phyloP scores from a whole-genome alignment of 2,113 vertebrate genomes.

The Promerops cafer region DNA sequence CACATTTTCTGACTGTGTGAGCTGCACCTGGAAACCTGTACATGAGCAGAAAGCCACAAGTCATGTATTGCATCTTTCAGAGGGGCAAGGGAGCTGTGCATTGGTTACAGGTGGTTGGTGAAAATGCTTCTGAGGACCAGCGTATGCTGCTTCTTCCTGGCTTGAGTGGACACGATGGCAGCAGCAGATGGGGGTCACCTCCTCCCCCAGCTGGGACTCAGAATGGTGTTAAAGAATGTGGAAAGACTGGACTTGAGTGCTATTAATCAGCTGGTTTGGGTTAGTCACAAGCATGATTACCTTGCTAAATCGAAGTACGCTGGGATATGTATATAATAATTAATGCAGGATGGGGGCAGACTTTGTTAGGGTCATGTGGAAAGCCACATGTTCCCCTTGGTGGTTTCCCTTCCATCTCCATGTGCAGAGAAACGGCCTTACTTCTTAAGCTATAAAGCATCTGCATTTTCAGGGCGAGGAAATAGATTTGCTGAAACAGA shows the following conservation, averaged over 20 bases:
- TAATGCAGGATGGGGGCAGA: neutral
- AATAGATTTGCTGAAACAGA: neutral
- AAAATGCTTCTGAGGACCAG: neutral
- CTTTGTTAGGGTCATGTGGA: neutral
- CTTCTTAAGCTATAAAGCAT: neutral
- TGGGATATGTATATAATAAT: neutral
- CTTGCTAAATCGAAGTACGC: neutral
- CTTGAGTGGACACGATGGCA: neutral
- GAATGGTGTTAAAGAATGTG: fast-evolving
- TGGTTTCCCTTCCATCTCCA: neutral
- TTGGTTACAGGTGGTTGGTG: neutral
- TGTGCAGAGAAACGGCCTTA: neutral
- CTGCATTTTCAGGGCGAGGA: neutral
- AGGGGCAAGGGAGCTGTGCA: neutral
- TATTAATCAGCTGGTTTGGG: neutral
- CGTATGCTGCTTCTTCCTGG: neutral
- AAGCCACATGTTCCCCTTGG: neutral
- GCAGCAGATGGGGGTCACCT: neutral
- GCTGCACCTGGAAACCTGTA: neutral
- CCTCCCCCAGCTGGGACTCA: neutral
- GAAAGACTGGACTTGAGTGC: neutral
- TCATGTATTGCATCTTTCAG: neutral
- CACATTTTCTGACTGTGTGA: neutral
- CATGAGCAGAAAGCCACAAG: neutral
- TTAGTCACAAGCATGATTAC: neutral